phyloP scores from a whole-genome alignment of 2,113 vertebrate species.

The Tympanuchus pallidicinctus region DNA sequence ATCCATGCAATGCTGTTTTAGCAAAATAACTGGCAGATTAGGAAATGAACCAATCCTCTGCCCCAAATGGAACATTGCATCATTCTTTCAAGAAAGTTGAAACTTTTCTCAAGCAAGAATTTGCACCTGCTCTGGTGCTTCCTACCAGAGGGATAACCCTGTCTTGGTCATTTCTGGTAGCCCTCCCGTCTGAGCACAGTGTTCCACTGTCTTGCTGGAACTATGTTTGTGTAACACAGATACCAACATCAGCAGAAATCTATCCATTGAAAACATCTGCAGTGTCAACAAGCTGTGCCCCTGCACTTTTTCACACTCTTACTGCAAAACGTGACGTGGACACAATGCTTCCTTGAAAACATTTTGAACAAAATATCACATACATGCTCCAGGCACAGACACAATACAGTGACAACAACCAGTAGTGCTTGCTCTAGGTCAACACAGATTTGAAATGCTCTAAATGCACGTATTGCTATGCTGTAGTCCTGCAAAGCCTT shows the following conservation, averaged over 20 bases:
- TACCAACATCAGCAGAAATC: background rate
- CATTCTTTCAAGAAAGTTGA: conserved; percentile 51
- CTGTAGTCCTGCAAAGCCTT: background rate
- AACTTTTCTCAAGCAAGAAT: conserved; percentile 65
- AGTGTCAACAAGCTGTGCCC: background rate
- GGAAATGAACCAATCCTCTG: conserved; percentile 16
- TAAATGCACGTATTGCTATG: background rate
- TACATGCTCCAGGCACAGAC: background rate
- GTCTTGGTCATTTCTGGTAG: background rate
- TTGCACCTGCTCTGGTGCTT: conserved; percentile 43
- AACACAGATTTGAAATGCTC: background rate
- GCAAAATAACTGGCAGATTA: conserved; percentile 61
- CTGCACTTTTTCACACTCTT: background rate
- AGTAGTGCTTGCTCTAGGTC: background rate
- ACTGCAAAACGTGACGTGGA: background rate
- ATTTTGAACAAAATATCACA: background rate
- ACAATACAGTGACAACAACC: background rate
- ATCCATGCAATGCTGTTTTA: conserved; percentile 63
- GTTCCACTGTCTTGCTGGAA: background rate
- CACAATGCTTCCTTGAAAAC: background rate
- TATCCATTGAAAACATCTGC: background rate
- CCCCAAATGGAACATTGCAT: conserved; percentile 62
- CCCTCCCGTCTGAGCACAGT: background rate
- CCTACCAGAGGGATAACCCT: background rate
- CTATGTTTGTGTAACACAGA: background rate